Evolutionary conservation across 2,113 vertebrate genomes (phyloP), one percentile per base, ranked within the genome.

Genomic region (Sturnus vulgaris): DNA sequence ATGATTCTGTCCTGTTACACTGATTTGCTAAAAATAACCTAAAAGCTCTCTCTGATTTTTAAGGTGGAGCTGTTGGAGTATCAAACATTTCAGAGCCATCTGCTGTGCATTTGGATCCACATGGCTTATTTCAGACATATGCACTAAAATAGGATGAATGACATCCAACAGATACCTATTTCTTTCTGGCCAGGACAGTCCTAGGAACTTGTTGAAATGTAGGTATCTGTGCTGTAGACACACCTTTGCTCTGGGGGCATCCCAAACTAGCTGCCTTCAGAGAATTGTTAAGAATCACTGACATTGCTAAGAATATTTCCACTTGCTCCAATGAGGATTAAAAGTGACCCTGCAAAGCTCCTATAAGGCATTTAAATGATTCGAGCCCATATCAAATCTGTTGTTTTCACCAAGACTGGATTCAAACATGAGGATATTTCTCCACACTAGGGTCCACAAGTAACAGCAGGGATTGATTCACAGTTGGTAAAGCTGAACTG

Each of bases 1-100:
- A 86, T 83, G 70, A 75, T 92, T 92, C 86, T 88, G 71, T 85
- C 90, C 63, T 2, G 1, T 86, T 87, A 61, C 40, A 46, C 28
- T 56, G 90, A 69, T 88, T 73, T 86, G 39, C 71, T 96, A 95
- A 90, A 95, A 88, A 87, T 42, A 95, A 27, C 25, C 70, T n/a
- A 70, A 75, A 75, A 90, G 46, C 46, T 9, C 7, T 49, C 37
- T 59, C 52, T 82, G 81, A 64, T 88, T 95, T 93, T 88, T 91
- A 90, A 88, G 87, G 79, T 94, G 90, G 87, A 96, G 44, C 82
- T 73, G 84, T 27, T 83, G 53, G 85, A 72, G 39, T 83, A 90
- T 81, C 82, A 81, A 79, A 70, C 19, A 80, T 70, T 93, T 95
- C 87, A 63, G 82, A 95, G 82, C 63, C 94, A 88, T 91, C 71